Evolutionary conservation across 2,888 invertebrate species (phyloP), one percentile per base, ranked within the genome.

Genomic region (Harpagoxenus sublaevis): DNA sequence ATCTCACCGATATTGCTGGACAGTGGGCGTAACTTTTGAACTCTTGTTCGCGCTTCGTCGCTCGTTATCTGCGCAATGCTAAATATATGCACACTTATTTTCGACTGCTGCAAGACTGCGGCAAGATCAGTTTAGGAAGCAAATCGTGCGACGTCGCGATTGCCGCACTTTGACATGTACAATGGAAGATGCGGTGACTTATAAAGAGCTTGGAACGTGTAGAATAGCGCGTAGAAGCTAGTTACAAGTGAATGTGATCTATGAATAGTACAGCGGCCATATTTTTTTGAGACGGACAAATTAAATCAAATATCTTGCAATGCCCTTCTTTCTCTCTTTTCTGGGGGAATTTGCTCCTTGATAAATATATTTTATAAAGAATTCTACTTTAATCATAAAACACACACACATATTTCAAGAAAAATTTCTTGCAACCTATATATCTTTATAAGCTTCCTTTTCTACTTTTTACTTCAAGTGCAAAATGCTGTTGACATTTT

Each of bases 1-100:
- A 88, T 90, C 90, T 65, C 35, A 1, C 65, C 84, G 89, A 89
- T 90, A 85, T 81, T 71, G 35, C 31, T 18, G 65, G 8, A 10
- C 66, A 55, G 39, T 65, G 75, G 66, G 39, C 57, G 68, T 68
- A 60, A 75, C 84, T 78, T 78, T 82, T 84, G 79, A 85, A 85
- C 90, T 51, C 48, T 62, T 51, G 9, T 51, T 66, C 42, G 15
- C 31, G 15, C 81, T 51, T 77, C 57, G 28, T 57, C 9, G n/a
- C n/a, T 12, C 9, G 57, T 81, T 83, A 84, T 84, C 83, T 53
- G 28, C 12, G 15, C 0, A 42, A 73, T 12, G n/a, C 78, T 65
- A 86, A 79, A 75, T 85, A 82, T 51, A 81, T 60, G 48, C 73
- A 23, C 12, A 48, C 74, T 60, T 73, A 73, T 60, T 81, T 81